A percentile compares a stretch with the other conserved stretches of the same genome.
These are phyloP conservation scores for Drosophila orena DNA, from an alignment of 1,140 invertebrate genomes.

Conservation along the genomic window DNA sequence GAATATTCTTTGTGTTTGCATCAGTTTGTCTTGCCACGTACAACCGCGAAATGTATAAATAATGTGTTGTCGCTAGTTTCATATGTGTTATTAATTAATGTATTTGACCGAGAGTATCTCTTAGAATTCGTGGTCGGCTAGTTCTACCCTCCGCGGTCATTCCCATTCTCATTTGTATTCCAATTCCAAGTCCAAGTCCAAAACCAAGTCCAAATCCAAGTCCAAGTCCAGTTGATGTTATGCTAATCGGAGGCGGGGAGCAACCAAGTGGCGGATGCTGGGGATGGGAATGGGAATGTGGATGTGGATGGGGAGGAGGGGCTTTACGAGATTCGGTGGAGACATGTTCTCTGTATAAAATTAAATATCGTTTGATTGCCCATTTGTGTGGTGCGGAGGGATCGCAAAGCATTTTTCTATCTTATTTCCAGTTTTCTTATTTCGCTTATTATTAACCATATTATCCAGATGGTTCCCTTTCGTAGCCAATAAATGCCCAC, in stretches of 20 bases:
- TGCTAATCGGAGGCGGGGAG: slow-evolving; percentile 61
- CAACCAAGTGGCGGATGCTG: slow-evolving; percentile 35
- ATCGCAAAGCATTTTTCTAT: slow-evolving; percentile 62
- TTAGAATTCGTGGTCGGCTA: slow-evolving; percentile 20
- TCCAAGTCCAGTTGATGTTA: slow-evolving; percentile 75
- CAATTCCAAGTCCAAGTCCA: slow-evolving; percentile 8
- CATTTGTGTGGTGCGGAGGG: slow-evolving; percentile 46
- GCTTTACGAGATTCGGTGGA: slow-evolving; percentile 29
- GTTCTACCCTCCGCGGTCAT: slow-evolving; percentile 53
- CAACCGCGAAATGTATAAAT: slow-evolving; percentile 51
- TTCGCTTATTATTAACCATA: slow-evolving; percentile 65
- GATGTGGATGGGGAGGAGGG: slow-evolving; percentile 3
- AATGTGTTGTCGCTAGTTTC: slow-evolving; percentile 69
- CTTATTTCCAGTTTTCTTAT: slow-evolving; percentile 62
- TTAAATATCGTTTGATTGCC: slow-evolving; percentile 74
- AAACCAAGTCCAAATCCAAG: not conserved
- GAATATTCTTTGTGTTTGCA: not conserved
- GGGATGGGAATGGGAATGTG: not conserved
- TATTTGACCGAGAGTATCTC: slow-evolving; percentile 32
- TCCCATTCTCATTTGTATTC: slow-evolving; percentile 61
- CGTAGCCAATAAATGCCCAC: slow-evolving; percentile 54
- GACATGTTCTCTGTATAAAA: slow-evolving; percentile 80
- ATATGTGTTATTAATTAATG: slow-evolving; percentile 78
- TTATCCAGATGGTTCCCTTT: slow-evolving; percentile 47
- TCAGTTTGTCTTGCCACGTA: slow-evolving; percentile 19